Conservation (phyloP, 2,113 vertebrate genomes). For the Melozone crissalis region DNA sequence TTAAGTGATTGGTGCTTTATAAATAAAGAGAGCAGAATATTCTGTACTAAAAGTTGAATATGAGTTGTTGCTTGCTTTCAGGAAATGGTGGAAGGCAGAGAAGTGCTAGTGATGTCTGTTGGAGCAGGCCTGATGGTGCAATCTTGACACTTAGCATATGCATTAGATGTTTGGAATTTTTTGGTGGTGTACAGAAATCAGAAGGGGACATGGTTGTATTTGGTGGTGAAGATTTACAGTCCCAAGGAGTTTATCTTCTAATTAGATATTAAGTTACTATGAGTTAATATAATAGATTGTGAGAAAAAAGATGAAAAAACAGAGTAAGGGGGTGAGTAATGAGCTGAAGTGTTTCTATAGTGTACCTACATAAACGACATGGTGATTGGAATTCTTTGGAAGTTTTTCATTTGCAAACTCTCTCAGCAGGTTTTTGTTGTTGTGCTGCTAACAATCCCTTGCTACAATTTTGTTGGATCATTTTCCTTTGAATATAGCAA, state of each 20-base stretch:
- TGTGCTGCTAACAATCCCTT: slow-evolving; percentile 26
- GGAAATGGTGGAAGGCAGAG: background rate
- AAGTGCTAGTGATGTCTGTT: background rate
- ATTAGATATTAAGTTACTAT: slow-evolving; percentile 12
- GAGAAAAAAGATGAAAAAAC: background rate
- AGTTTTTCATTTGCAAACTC: slow-evolving; percentile 27
- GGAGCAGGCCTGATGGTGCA: background rate
- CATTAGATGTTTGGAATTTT: background rate
- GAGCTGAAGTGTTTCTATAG: background rate
- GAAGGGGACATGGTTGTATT: background rate
- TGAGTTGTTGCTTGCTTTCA: background rate
- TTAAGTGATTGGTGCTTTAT: background rate
- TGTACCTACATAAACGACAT: background rate
- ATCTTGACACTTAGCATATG: background rate
- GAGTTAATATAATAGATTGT: background rate
- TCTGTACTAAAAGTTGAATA: background rate
- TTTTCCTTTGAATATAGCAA: slow-evolving; percentile 3
- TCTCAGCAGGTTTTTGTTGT: slow-evolving; percentile 43
- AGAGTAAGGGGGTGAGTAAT: background rate
- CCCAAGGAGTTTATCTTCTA: background rate
- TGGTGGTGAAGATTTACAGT: background rate
- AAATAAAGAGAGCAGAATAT: background rate
- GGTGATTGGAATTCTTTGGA: slow-evolving; percentile 28
- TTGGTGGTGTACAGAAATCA: background rate
- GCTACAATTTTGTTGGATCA: background rate